Conservation (phyloP, 2,888 invertebrate species). For the Plemyria rubiginata region DNA sequence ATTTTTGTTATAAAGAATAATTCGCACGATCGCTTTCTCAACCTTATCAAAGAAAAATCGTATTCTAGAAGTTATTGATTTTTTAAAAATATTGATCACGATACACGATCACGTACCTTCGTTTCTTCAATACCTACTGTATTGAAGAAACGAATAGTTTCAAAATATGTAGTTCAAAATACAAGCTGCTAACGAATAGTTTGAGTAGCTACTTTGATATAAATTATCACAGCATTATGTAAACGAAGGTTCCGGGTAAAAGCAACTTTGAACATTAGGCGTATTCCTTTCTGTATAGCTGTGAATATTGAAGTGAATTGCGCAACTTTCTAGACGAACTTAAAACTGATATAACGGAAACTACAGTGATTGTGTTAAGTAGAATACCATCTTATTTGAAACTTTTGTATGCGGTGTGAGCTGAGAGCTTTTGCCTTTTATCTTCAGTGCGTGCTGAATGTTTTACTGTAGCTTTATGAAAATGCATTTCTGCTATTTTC, state of each 20-base stretch:
- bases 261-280: conserved; percentile 61
- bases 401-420: conserved; percentile 46
- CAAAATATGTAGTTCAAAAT: no score
- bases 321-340: conserved; percentile 66
- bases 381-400: conserved; percentile 56
- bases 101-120: no score
- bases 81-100: no score
- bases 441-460: conserved; percentile 17
- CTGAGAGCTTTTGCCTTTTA: conserved; percentile 24
- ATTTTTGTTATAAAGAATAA: no score
- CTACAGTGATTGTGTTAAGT: conserved; percentile 59
- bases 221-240: conserved; percentile 32
- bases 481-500: conserved; percentile 10
- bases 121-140: no score
- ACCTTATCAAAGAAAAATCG: no score
- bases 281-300: conserved; percentile 52
- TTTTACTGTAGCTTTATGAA: conserved; percentile 17
- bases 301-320: conserved; percentile 75
- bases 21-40: no score
- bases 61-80: no score
- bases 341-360: conserved; percentile 59
- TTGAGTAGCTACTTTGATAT: conserved; percentile 28
- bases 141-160: no score
- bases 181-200: no score
- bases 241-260: conserved; percentile 38